A percentile compares a stretch with the other conserved stretches of the same genome.
phyloP scores from a whole-genome alignment of 2,113 vertebrate genomes.

The Bostrychus sinensis region DNA sequence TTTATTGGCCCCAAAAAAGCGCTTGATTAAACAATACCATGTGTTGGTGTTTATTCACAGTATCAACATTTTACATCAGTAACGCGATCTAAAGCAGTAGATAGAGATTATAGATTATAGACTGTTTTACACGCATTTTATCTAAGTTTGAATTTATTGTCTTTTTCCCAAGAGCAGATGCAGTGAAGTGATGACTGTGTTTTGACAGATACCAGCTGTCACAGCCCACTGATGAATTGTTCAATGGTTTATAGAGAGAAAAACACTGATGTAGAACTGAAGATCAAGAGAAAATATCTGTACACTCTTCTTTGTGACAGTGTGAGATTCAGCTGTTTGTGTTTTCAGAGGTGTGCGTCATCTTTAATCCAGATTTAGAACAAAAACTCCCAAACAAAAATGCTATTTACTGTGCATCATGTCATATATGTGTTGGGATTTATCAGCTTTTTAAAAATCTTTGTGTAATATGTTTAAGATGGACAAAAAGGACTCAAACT shows the following conservation, averaged over 20 bases:
- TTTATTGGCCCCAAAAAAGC: too few species aligned
- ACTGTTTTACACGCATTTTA: constrained; percentile 11
- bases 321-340: constrained; percentile 25
- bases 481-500: too few species aligned
- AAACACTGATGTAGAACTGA: constrained; percentile 4
- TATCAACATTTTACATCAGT: not conserved
- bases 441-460: too few species aligned
- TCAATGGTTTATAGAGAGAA: constrained; percentile 12
- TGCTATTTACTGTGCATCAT: too few species aligned
- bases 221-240: constrained; percentile 20
- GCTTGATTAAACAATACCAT: too few species aligned
- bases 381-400: not conserved
- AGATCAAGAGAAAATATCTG: constrained; percentile 2
- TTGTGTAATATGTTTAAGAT: too few species aligned
- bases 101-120: constrained; percentile 11
- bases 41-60: constrained; percentile 9
- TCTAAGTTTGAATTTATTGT: constrained; percentile 1
- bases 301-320: not conserved
- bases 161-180: constrained; percentile 7
- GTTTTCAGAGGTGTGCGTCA: constrained; percentile 26
- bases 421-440: too few species aligned
- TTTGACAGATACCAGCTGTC: constrained; percentile 47
- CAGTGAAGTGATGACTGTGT: not conserved
- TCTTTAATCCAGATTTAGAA: constrained; percentile 40
- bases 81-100: constrained; percentile 20